Conservation (phyloP, 2,797 vertebrate genomes). For the Gadopsis bispinosus region DNA sequence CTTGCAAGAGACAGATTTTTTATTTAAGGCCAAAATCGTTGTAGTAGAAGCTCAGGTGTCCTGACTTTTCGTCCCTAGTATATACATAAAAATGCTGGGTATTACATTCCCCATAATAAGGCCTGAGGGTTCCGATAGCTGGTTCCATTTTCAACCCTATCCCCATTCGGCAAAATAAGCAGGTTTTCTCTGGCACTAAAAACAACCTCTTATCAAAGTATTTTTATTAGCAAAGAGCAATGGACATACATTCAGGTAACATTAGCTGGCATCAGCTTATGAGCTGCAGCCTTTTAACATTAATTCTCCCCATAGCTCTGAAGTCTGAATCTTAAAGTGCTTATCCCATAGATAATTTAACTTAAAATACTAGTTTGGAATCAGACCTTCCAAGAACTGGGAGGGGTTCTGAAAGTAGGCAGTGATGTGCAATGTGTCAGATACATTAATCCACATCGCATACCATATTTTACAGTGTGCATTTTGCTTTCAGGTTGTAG, state of each 20-base stretch:
- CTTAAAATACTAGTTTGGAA: no score
- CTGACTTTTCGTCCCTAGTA: neutral
- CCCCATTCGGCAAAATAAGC: neutral
- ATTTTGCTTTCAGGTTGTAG: neutral
- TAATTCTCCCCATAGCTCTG: neutral
- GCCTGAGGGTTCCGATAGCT: neutral
- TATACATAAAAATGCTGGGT: neutral
- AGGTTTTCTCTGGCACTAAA: neutral
- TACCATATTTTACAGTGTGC: no score
- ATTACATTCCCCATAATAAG: neutral
- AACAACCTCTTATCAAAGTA: neutral
- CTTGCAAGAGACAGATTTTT: neutral
- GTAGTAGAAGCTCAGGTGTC: neutral
- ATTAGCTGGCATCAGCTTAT: neutral
- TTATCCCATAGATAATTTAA: no score
- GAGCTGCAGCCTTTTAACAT: neutral
- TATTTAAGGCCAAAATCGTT: neutral
- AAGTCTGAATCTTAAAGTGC: neutral
- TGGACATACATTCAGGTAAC: neutral
- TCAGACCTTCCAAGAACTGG: neutral
- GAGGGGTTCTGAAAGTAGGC: neutral
- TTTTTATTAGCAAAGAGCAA: neutral
- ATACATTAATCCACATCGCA: no score
- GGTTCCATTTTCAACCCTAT: neutral
- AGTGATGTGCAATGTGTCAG: neutral